Evolutionary conservation across 1,140 invertebrate species (phyloP).

Genomic region (Orius insidiosus): DNA sequence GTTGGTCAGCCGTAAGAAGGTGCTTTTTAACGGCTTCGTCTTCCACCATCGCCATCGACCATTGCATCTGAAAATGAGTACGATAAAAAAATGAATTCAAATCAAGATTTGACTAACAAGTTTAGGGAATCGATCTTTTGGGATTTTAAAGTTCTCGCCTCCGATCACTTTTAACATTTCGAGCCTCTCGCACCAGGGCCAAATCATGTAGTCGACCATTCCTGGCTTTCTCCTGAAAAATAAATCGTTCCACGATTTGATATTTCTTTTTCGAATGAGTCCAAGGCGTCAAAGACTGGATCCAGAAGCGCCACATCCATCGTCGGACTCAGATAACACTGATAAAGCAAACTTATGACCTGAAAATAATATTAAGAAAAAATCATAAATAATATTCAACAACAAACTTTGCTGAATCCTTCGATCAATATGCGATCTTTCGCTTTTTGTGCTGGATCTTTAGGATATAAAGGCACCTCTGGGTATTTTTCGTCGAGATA

Average conservation of each 20-base stretch:
- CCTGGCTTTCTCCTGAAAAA: slow-evolving; percentile 48
- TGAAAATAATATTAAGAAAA: slow-evolving; percentile 13
- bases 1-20: slow-evolving; percentile 43
- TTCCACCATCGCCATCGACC: slow-evolving; percentile 47
- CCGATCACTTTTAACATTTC: slow-evolving; percentile 34
- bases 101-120: slow-evolving; percentile 26
- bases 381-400: neutral
- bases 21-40: slow-evolving; percentile 47
- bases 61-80: slow-evolving; percentile 37
- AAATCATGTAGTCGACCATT: slow-evolving; percentile 81
- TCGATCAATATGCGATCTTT: slow-evolving; percentile 66
- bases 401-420: slow-evolving; percentile 33
- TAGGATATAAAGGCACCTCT: slow-evolving; percentile 42
- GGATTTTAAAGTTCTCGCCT: slow-evolving; percentile 34
- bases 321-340: slow-evolving; percentile 11
- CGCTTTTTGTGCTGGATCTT: slow-evolving; percentile 56
- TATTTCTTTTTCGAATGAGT: slow-evolving; percentile 48
- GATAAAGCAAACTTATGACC: slow-evolving; percentile 18
- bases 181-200: slow-evolving; percentile 70
- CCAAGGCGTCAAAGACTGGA: slow-evolving; percentile 34
- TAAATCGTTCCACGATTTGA: slow-evolving; percentile 41
- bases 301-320: slow-evolving; percentile 24
- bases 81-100: slow-evolving; percentile 18
- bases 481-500: slow-evolving; percentile 69
- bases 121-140: slow-evolving; percentile 27